Percentiles rank a stretch among this genome's conserved stretches.
Conservation (phyloP, 2,797 vertebrate species). For the Xiphorhynchus erythropygius region DNA sequence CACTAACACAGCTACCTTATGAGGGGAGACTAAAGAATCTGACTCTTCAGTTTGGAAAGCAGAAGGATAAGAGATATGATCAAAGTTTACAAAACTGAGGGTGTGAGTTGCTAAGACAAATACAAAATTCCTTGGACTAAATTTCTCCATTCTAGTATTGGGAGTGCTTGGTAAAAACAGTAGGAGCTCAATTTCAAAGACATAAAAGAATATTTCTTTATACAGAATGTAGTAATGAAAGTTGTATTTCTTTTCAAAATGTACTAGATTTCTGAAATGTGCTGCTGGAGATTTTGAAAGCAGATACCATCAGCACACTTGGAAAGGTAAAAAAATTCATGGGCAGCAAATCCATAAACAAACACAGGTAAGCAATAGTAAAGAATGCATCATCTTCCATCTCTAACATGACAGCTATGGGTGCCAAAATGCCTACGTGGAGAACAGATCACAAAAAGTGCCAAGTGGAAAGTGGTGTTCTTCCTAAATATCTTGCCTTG, state of each 20-base stretch:
- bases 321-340: not conserved
- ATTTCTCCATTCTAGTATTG: not conserved
- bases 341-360: not conserved
- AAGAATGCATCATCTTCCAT: not conserved
- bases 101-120: not conserved
- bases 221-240: not conserved
- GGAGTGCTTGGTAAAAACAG: not conserved
- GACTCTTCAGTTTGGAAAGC: not conserved
- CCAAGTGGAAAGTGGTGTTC: not conserved
- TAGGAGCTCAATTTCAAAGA: not conserved
- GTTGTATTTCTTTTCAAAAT: not conserved
- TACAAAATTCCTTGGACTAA: not conserved
- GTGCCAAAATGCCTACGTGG: not conserved
- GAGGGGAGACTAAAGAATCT: not conserved
- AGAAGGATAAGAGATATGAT: not conserved
- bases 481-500: not conserved
- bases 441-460: not conserved
- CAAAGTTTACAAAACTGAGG: not conserved
- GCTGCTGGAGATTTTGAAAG: not conserved
- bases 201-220: not conserved
- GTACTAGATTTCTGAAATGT: not conserved
- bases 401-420: not conserved
- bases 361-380: not conserved
- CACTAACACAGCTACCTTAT: not conserved
- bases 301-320: not conserved